Evolutionary conservation across 1,140 invertebrate genomes (phyloP).

Genomic region (Drosophila pachea): DNA sequence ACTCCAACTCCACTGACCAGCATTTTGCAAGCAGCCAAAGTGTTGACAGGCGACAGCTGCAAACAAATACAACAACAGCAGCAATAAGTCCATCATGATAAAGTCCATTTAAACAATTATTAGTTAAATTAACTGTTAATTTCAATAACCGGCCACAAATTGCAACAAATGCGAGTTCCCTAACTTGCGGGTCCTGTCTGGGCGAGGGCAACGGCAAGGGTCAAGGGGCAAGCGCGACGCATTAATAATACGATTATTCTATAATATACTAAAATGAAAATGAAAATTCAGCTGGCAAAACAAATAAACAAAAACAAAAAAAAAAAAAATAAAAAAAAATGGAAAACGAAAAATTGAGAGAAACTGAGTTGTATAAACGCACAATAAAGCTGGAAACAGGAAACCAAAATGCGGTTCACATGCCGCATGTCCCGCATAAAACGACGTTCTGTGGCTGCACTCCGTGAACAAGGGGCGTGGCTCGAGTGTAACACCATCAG

Average conservation of each 20-base stretch:
- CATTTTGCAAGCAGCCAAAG: slow-evolving; percentile 43
- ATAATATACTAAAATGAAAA: slow-evolving; percentile 55
- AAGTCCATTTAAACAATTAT: slow-evolving; percentile 68
- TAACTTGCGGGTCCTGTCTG: slow-evolving; percentile 45
- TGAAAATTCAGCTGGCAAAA: no score
- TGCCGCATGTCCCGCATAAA: slow-evolving; percentile 58
- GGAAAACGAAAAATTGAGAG: slow-evolving; percentile 6
- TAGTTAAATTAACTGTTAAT: slow-evolving; percentile 74
- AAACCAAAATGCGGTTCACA: slow-evolving; percentile 20
- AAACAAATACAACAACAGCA: slow-evolving; percentile 11
- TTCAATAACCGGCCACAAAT: slow-evolving; percentile 43
- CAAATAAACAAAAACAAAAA: slow-evolving; percentile 9
- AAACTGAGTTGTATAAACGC: slow-evolving; percentile 25
- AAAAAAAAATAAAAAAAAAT: slow-evolving; percentile 56
- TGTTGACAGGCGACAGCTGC: slow-evolving; percentile 62
- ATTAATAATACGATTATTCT: slow-evolving; percentile 70
- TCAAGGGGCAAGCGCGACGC: slow-evolving; percentile 40
- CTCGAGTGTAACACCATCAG: no score
- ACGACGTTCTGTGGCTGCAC: slow-evolving; percentile 26
- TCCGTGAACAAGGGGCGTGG: slow-evolving; percentile 8
- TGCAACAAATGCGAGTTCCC: background rate
- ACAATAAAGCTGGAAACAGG: slow-evolving; percentile 28
- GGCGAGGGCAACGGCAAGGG: background rate
- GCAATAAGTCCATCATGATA: slow-evolving; percentile 52
- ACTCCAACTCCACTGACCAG: slow-evolving; percentile 33